Conservation (phyloP, 2,113 vertebrate genomes). For the Aix galericulata region DNA sequence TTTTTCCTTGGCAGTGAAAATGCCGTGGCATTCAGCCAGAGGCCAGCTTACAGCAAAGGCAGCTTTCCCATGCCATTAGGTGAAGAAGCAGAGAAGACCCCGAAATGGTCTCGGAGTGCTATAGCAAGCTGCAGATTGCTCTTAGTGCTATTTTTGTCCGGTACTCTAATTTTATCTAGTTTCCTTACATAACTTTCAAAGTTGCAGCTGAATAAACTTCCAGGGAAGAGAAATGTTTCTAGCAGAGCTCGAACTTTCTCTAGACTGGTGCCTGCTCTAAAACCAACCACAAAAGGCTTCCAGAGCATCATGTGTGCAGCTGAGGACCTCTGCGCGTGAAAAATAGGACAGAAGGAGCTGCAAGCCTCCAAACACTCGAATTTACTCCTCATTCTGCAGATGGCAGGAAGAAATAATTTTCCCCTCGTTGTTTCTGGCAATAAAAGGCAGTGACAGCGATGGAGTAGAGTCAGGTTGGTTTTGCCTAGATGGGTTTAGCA, state of each 20-base stretch:
- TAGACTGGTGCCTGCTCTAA: not conserved
- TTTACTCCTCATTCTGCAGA: not conserved
- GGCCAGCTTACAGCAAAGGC: not conserved
- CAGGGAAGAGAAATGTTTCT: not conserved
- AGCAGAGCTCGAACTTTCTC: not conserved
- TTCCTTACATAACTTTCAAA: slow-evolving; percentile 30
- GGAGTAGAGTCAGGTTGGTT: not conserved
- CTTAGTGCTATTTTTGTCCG: slow-evolving; percentile 24
- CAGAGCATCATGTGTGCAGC: not conserved
- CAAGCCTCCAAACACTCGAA: rapidly evolving
- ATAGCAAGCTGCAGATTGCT: not conserved
- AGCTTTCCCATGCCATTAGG: not conserved
- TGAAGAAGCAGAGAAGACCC: not conserved
- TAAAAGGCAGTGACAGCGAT: not conserved
- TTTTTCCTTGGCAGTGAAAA: not conserved
- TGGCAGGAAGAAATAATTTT: not conserved
- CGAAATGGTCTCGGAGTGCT: not conserved
- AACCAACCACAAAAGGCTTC: not conserved
- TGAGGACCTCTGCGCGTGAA: not conserved
- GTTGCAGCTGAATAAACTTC: slow-evolving; percentile 55
- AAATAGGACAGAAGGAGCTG: not conserved
- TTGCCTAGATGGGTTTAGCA: not conserved
- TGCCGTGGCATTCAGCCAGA: not conserved
- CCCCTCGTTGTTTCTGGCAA: not conserved
- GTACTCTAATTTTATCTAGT: slow-evolving; percentile 39